Conservation (phyloP, 2,797 vertebrate species). For the Pagetopsis macropterus region DNA sequence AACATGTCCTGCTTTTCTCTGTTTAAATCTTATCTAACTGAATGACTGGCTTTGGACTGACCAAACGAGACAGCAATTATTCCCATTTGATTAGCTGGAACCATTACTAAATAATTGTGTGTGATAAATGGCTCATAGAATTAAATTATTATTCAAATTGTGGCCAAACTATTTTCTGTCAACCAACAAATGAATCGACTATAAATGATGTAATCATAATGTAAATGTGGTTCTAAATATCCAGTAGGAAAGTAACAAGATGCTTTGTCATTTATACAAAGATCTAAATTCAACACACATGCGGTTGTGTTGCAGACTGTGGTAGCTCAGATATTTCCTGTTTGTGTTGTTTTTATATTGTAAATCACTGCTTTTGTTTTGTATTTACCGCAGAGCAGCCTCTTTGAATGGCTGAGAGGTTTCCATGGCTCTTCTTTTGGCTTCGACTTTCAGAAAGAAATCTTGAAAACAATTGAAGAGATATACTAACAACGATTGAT, state of each 20-base stretch:
- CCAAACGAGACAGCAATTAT: too few relatives aligned
- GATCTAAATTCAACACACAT: not conserved
- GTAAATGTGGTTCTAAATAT: not conserved
- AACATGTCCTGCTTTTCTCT: not conserved
- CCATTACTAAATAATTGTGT: not conserved
- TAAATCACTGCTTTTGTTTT: slow-evolving; percentile 11
- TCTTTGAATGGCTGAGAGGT: not conserved
- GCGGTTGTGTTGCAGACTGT: not conserved
- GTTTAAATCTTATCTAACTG: not conserved
- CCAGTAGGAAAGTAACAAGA: not conserved
- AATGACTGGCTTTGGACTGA: not conserved
- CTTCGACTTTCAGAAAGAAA: too few relatives aligned
- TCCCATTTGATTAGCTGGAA: too few relatives aligned
- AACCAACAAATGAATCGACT: not conserved
- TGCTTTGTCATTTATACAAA: not conserved
- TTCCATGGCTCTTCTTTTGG: too few relatives aligned
- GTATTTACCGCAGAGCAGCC: slow-evolving; percentile 22
- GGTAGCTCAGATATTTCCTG: slow-evolving; percentile 16
- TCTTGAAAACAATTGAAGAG: too few relatives aligned
- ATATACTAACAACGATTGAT: too few relatives aligned
- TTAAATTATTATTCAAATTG: not conserved
- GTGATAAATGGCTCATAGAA: not conserved
- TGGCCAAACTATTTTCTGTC: not conserved
- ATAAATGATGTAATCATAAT: not conserved
- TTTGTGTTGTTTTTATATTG: slow-evolving; percentile 19